Base-by-base conservation (phyloP, 92 coral and sea anemone species). In the Desmophyllum pertusum region DNA sequence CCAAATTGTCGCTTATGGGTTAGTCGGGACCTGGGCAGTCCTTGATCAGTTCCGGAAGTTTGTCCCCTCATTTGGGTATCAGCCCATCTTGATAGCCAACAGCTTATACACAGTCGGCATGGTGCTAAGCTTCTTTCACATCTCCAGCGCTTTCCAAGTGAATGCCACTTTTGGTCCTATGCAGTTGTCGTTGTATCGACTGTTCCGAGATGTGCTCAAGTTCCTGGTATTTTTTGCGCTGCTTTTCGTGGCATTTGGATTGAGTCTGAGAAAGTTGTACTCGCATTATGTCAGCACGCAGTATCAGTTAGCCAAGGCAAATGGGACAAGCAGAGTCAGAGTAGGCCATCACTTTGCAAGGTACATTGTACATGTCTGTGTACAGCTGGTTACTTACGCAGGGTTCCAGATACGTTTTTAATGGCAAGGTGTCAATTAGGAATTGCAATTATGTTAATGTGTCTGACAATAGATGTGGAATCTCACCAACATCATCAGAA, bases 211-310 rank as follows among this genome's bases (percentile, higher is more conserved):
- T 73, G 92, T 94, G 50, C 23, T 86, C 37, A 94, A 92, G 90
- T 94, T 94, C 73, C 79, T 94, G 65, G 45, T 90, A 40, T 90
- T 94, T 75, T 90, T 94, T 63, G 89, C 84, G 38, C 78, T 88
- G 40, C 79, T 94, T 64, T 92, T 94, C 53, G 74, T 92, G 63
- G 95, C 98, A 0, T 94, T 92, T 83, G 95, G 90, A 8, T 75
- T 94, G 65, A 91, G 98, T 57, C 72, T 94, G 63, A 88, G 95
- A 43, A 90, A 93, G 31, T 91, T 94, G 25, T 94, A 94, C 81
- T 94, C 98, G 35, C 95, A 94, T 57, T 88, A 92, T 68, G 84
- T 85, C 80, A 93, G 83, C 73, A 83, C 92, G 1, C 94, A 88
- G 87, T 81, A 72, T 67, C 88, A 76, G 21, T 63, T 30, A 3